Percentiles rank a stretch among this genome's conserved stretches.
phyloP scores from a whole-genome alignment of 2,113 vertebrate species.

The Ptilorrhoa leucosticta region DNA sequence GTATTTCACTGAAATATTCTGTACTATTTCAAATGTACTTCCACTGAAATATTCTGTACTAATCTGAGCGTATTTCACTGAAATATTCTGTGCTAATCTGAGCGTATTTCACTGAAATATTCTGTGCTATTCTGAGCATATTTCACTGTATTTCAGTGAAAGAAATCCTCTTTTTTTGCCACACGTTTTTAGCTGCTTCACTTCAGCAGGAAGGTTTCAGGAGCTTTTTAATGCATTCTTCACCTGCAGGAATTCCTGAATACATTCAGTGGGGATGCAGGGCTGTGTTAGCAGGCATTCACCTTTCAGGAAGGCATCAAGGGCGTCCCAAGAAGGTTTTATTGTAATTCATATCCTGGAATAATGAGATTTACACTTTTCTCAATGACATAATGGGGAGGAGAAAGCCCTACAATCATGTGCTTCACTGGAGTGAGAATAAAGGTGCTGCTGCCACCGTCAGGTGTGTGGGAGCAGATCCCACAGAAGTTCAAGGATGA shows the following conservation, averaged over 20 bases:
- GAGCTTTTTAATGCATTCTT: neutral
- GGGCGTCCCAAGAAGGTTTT: neutral
- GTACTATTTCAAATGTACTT: too few species aligned
- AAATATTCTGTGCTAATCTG: too few species aligned
- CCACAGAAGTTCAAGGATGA: neutral
- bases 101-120: neutral
- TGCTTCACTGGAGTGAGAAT: constrained; percentile 41
- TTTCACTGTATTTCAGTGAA: neutral
- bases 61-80: neutral
- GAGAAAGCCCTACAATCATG: constrained; percentile 20
- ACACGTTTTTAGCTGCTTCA: neutral
- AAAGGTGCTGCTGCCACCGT: neutral
- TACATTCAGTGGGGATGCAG: neutral
- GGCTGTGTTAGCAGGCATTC: neutral
- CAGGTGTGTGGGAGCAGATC: neutral
- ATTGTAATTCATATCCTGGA: neutral
- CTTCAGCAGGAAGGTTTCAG: neutral
- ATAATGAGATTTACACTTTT: constrained; percentile 18
- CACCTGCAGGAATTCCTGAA: neutral
- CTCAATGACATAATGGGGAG: neutral
- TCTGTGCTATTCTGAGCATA: neutral
- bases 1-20: neutral
- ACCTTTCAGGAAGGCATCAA: constrained; percentile 7
- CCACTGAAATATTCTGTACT: neutral
- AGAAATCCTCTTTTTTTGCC: neutral